Evolutionary conservation across 23 tunicate genomes (phyloP).

Genomic region (Oikopleura albicans): DNA sequence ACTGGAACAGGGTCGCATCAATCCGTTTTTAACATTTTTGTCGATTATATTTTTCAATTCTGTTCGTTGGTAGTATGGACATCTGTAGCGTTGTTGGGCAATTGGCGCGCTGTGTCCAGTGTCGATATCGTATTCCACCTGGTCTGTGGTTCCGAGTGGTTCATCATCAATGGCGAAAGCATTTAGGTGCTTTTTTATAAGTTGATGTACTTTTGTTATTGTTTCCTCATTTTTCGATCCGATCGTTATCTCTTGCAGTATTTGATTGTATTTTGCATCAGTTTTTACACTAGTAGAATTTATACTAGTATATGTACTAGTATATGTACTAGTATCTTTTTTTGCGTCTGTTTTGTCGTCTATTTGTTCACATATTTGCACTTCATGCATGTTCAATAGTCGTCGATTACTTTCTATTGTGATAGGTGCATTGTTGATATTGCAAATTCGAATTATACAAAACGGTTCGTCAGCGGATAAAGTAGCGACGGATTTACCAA

Average conservation of each 20-base stretch:
- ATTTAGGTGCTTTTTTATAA: not conserved
- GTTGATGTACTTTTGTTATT: not conserved
- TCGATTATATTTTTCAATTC: not conserved
- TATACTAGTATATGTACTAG: no score
- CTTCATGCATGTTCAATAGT: not conserved
- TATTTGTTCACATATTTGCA: no score
- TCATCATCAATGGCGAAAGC: not conserved
- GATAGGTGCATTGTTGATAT: not conserved
- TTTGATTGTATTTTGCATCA: no score
- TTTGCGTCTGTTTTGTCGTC: not conserved
- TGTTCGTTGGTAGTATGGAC: not conserved
- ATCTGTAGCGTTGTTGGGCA: not conserved
- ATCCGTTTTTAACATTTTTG: not conserved
- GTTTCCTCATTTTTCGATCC: no score
- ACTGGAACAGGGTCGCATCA: not conserved
- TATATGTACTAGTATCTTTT: no score
- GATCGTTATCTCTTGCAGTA: no score
- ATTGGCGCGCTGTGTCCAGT: not conserved
- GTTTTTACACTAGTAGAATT: no score
- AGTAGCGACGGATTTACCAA: not conserved
- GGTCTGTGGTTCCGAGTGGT: not conserved
- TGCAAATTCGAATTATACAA: not conserved
- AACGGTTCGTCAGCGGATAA: not conserved
- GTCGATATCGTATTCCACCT: not conserved
- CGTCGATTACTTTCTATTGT: not conserved